Evolutionary conservation across 2,888 invertebrate species (phyloP), one percentile per base, ranked within the genome.

Genomic region (Gymnoscelis rufifasciata): DNA sequence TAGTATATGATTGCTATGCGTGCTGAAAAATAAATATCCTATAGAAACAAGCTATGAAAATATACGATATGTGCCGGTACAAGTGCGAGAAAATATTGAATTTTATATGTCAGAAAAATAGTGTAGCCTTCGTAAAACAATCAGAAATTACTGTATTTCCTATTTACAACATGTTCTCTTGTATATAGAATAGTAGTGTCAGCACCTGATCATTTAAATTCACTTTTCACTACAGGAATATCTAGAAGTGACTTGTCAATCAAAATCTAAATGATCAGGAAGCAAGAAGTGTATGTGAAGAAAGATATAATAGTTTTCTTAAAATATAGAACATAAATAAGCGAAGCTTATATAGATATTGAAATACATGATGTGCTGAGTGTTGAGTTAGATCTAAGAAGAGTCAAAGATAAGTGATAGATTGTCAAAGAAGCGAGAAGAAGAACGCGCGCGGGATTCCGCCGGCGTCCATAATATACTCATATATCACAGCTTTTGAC

Each of bases 401-500:
- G 45, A 44, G 65, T 65, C 60, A 60, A 65, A 68, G 59, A 61
- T 63, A 58, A n/a, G 58, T 52, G 61, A 65, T 60, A 66, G 60
- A 66, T 56, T 64, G 62, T 59, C 44, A 60, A 57, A 79, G 76
- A 78, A 76, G 78, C 78, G 74, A 77, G 70, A 70, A 59, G 58
- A 54, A 48, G 62, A 70, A 74, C 77, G 76, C 78, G 75, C 67
- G 78, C 80, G 71, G 68, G 57, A 63, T 39, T 42, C 74, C 74
- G 69, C 68, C 51, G 64, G 66, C 80, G 77, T 76, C 66, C 69
- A 76, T 74, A 75, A 71, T 81, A 81, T 78, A 78, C 73, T 80
- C 75, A 54, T 83, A 87, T 88, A 88, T 88, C 88, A 88, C 88
- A 88, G 88, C 87, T 87, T 88, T 88, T 88, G 88, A 88, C 88